Conservation (phyloP, 2,888 invertebrate genomes). For the Sminthurides aquaticus region DNA sequence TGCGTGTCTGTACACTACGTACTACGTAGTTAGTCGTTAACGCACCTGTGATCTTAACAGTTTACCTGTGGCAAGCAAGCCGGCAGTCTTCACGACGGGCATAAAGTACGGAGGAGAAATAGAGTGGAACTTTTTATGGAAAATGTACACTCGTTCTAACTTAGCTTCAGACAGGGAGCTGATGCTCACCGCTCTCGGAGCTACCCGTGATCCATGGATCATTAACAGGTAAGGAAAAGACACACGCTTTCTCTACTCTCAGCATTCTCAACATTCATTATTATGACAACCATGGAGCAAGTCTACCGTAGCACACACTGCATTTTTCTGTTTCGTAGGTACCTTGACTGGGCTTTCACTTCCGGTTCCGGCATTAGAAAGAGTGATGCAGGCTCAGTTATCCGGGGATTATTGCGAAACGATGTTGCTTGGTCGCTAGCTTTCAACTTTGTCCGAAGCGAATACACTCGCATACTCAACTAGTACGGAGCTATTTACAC, state of each 20-base stretch:
- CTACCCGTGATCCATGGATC: conserved; percentile 74
- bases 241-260: neutral
- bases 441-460: conserved; percentile 67
- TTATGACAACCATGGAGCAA: too few species aligned
- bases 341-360: conserved; percentile 64
- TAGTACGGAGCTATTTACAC: conserved; percentile 53
- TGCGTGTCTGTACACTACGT: too few species aligned
- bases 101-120: conserved; percentile 70
- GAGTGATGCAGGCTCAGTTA: conserved; percentile 71
- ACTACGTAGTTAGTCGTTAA: too few species aligned
- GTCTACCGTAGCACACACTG: too few species aligned
- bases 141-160: conserved; percentile 64
- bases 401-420: conserved; percentile 66
- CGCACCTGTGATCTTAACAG: too few species aligned
- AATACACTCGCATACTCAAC: conserved; percentile 63
- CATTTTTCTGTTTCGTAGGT: conserved; percentile 52
- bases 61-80: too few species aligned
- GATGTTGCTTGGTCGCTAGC: conserved; percentile 73
- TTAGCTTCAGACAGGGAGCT: conserved; percentile 75
- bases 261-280: too few species aligned
- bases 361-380: conserved; percentile 70
- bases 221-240: conserved; percentile 54
- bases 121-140: conserved; percentile 86
- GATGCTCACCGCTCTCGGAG: conserved; percentile 69
- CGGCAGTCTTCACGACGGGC: too few species aligned